Conservation (phyloP, 2,113 vertebrate species). For the Potamarius usumacintae region DNA sequence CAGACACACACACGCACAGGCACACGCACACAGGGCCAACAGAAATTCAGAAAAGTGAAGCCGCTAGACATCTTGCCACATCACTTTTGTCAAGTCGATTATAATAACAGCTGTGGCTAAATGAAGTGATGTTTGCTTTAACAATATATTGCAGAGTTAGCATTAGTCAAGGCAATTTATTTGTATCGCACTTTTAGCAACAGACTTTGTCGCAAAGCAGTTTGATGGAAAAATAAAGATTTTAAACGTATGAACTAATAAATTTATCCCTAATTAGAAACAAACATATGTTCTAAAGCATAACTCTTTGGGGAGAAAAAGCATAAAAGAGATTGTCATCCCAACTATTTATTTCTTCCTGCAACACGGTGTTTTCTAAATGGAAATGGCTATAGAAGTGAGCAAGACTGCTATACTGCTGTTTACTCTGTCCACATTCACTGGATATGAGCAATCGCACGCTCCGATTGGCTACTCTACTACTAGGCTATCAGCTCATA, state of each 20-base stretch:
- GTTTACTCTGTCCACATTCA: no score
- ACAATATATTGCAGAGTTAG: background rate
- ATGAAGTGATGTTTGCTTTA: background rate
- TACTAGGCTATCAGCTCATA: no score
- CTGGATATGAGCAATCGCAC: no score
- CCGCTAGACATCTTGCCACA: background rate
- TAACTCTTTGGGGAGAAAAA: background rate
- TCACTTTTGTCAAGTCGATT: background rate
- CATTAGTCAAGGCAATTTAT: no score
- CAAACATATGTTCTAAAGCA: no score
- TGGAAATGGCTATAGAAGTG: background rate
- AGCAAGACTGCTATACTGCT: background rate
- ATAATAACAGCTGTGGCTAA: background rate
- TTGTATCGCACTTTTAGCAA: no score
- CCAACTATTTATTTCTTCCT: background rate
- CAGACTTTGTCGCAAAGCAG: no score
- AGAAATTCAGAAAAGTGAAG: background rate
- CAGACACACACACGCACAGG: background rate
- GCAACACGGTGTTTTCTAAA: background rate
- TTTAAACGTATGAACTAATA: no score
- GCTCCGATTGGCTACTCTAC: no score
- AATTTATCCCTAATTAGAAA: no score
- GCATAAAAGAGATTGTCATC: background rate
- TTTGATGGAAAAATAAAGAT: no score
- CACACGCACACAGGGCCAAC: background rate